Evolutionary conservation across 2,113 vertebrate species (phyloP).

Genomic region (Corynorhinus townsendii): DNA sequence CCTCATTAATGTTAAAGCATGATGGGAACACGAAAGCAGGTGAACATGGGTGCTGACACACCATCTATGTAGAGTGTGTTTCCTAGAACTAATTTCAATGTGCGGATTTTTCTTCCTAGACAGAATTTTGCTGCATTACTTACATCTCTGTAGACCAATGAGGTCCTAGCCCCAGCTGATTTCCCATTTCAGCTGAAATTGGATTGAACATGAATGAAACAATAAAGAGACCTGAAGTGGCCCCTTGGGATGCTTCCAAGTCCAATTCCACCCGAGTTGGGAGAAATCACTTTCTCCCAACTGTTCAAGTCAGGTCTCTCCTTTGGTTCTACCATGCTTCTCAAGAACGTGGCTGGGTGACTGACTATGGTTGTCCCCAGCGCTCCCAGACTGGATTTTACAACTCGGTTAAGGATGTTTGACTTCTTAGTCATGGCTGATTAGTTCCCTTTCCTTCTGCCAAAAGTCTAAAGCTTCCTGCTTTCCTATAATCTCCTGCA

Average conservation of each 20-base stretch:
- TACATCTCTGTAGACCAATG: neutral
- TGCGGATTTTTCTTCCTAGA: neutral
- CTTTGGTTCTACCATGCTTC: neutral
- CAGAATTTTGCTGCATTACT: neutral
- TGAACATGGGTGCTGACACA: no score
- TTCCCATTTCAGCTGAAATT: neutral
- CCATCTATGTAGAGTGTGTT: neutral
- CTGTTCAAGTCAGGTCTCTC: neutral
- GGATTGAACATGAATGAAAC: neutral
- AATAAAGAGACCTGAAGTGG: neutral
- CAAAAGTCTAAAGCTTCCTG: slow-evolving; percentile 41
- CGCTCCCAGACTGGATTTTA: slow-evolving; percentile 33
- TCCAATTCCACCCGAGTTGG: neutral
- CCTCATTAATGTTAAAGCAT: neutral
- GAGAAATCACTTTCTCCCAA: neutral
- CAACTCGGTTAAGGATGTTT: neutral
- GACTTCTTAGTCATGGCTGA: neutral
- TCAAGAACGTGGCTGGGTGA: neutral
- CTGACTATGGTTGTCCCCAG: neutral
- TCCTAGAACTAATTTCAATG: neutral
- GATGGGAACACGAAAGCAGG: neutral
- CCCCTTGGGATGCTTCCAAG: neutral
- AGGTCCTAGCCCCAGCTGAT: neutral
- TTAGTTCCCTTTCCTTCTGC: neutral
- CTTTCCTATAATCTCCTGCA: slow-evolving; percentile 52